Evolutionary conservation across 2,113 vertebrate species (phyloP).

Genomic region (Probosciger aterrimus): DNA sequence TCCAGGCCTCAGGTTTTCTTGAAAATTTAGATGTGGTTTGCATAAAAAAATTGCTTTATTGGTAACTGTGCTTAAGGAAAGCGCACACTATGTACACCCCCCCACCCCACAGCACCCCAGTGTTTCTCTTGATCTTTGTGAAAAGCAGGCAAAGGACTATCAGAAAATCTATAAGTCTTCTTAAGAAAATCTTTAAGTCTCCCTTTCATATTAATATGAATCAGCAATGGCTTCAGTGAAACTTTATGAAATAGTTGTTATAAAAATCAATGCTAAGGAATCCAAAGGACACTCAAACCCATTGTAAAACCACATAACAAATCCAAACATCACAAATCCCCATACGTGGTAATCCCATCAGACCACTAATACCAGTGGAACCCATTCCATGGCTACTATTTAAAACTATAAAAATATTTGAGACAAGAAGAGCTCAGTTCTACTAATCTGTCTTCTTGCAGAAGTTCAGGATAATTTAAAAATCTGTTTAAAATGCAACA

Average conservation of each 20-base stretch:
- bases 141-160: not conserved
- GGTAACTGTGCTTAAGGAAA: not conserved
- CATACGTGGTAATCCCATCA: not conserved
- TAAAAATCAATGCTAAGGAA: not conserved
- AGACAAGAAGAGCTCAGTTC: not conserved
- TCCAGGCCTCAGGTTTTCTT: not conserved
- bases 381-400: not conserved
- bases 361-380: not conserved
- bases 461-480: not conserved
- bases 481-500: not conserved
- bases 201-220: not conserved
- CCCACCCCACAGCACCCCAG: rapidly evolving
- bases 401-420: not conserved
- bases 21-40: not conserved
- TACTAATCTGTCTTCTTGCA: not conserved
- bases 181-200: not conserved
- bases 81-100: not conserved
- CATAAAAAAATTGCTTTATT: not conserved
- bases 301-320: not conserved
- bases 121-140: not conserved
- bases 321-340: not conserved
- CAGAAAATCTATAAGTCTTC: not conserved
- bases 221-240: not conserved
- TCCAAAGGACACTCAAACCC: not conserved
- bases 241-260: not conserved